Evolutionary conservation across 2,113 vertebrate genomes (phyloP).

Genomic region (Tupaia tana): DNA sequence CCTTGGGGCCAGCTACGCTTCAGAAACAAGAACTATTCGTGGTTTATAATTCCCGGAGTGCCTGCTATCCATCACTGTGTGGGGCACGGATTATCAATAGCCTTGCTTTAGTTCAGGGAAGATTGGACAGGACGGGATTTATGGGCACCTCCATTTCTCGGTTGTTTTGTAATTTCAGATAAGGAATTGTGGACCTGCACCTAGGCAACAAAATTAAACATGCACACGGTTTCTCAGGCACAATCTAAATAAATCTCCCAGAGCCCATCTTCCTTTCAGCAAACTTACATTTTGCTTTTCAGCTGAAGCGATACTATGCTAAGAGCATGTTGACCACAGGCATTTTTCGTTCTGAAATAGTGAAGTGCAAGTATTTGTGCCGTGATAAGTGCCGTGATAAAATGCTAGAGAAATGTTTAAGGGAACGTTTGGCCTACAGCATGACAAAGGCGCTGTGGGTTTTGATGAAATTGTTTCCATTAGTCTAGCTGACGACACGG

Average conservation of each 20-base stretch:
- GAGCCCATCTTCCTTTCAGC: not conserved
- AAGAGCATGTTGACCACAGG: not conserved
- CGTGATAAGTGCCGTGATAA: not conserved
- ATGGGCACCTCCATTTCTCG: not conserved
- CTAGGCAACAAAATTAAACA: not conserved
- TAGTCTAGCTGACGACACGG: not conserved
- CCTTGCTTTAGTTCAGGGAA: not conserved
- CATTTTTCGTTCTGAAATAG: not conserved
- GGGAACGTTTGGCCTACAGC: not conserved
- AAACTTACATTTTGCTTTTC: not conserved
- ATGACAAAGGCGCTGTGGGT: not conserved
- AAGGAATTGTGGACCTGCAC: not conserved
- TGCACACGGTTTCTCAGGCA: not conserved
- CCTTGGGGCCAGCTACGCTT: not conserved
- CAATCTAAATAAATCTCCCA: not conserved
- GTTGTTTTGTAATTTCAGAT: not conserved
- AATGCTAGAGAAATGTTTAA: not conserved
- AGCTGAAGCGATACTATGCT: accelerated
- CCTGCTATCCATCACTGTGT: no score
- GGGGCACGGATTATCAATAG: not conserved
- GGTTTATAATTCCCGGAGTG: accelerated
- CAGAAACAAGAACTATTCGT: not conserved
- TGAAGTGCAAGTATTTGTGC: not conserved
- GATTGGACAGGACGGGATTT: not conserved
- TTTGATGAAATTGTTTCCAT: not conserved